Base-by-base conservation (phyloP, 2,888 invertebrate genomes). In the Oegoconia quadripuncta region DNA sequence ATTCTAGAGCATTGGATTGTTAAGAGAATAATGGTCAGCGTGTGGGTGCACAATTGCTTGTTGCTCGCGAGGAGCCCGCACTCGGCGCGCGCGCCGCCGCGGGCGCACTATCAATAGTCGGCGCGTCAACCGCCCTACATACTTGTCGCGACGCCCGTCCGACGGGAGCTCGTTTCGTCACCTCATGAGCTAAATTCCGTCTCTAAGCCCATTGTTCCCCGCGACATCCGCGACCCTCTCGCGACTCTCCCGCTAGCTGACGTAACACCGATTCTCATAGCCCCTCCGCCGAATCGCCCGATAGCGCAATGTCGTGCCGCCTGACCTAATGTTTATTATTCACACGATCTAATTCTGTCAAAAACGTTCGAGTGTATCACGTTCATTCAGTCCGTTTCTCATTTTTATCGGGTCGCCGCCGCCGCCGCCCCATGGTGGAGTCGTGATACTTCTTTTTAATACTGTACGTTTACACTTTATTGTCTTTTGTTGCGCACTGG, bases 91-190 rank as follows among this genome's bases (percentile, higher is more conserved):
- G 49, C 48, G 46, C 42, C 41, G 41, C 41, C 47, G 54, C 50
- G 42, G 50, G 45, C 48, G 52, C 68, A 77, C 77, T 79, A 77
- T 80, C 78, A 73, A 78, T 78, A 80, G 78, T 62, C 68, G 60
- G 49, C 69, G 64, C 72, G 77, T 72, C 75, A 72, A 61, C 64
- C 71, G 79, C 63, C 76, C 81, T 70, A 79, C 74, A 77, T 80
- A 73, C 60, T 64, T 62, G 68, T 63, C 63, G 64, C 66, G 61
- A 54, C 66, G 66, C 43, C 46, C 47, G 17, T 54, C 64, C 51
- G 56, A 66, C 64, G 67, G 67, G 66, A 70, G 60, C 63, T 57
- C 46, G 55, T 76, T 77, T 77, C 78, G 67, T 74, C 72, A 76
- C 71, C 64, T 64, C 69, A 65, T 69, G 74, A 60, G 68, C 75